Evolutionary conservation across 2,797 vertebrate species (phyloP), one percentile per base, ranked within the genome.

Genomic region (Acridotheres tristis): DNA sequence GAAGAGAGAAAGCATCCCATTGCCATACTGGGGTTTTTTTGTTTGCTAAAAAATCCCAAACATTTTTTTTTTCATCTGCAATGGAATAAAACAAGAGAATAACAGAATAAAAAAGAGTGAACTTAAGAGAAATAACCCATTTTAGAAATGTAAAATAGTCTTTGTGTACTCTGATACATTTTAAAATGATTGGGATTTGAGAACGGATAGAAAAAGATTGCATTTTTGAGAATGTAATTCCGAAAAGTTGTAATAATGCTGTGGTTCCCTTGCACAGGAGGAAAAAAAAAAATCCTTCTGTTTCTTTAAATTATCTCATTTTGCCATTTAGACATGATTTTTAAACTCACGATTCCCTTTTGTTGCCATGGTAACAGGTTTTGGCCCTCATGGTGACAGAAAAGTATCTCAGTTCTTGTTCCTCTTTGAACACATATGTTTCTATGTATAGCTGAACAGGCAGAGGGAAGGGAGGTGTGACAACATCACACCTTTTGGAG

Each of bases 251-350:
- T 82, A 92, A 81, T 90, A 92, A 78, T 80, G 25, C 58, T 2
- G 1, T 43, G 26, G 38, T 95, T 80, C 53, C 80, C 36, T 85
- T 51, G 45, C 38, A 16, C 11, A 29, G 68, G 72, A 73, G 77
- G 32, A 13, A n/a, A n/a, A 51, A n/a, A n/a, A 51, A 43, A 57
- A 91, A 42, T n/a, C 74, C 29, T 36, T 94, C 86, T 92, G 85
- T 96, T 97, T 97, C 96, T 97, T 97, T 97, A 94, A 97, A 97
- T 96, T 97, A 95, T 96, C 96, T 97, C 74, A 78, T 97, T 97
- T 97, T 97, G 94, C 97, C 96, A 97, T 97, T 97, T 97, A 95
- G 94, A 96, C 96, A 93, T 93, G 96, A 97, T 97, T 97, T 97
- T 97, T 95, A 97, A 98, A 97, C 95, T 97, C 96, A 93, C 89